Conservation (phyloP, 2,113 vertebrate genomes). For the Peromyscus californicus region DNA sequence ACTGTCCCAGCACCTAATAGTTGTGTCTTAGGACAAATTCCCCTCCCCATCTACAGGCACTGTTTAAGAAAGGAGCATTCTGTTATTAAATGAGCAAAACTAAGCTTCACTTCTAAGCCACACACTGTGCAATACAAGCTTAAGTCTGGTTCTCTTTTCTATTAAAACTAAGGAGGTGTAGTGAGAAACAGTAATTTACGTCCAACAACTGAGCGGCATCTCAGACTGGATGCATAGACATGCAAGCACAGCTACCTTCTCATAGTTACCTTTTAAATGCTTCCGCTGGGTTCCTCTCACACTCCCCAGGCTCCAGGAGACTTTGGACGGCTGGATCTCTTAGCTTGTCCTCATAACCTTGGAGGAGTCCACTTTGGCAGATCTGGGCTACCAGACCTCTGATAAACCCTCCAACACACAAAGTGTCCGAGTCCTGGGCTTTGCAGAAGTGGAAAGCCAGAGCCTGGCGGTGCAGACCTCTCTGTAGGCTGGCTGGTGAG, state of each 20-base stretch:
- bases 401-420: conserved; percentile 94
- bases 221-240: not conserved
- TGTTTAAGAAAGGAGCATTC: not conserved
- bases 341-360: conserved; percentile 95
- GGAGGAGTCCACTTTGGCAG: conserved; percentile 92
- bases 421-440: conserved; percentile 95
- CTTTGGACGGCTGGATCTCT: conserved; percentile 93
- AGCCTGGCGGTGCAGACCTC: conserved; percentile 93
- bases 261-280: conserved; percentile 96
- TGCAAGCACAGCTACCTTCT: not conserved
- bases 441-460: conserved; percentile 98
- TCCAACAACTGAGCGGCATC: not conserved
- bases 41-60: not conserved
- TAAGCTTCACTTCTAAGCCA: conserved; percentile 11
- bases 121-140: not conserved
- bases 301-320: conserved; percentile 94
- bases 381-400: conserved; percentile 94
- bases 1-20: not conserved
- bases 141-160: conserved; percentile 6
- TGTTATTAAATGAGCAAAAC: conserved; percentile 23
- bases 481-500: conserved; percentile 90
- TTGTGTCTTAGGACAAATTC: not conserved
- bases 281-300: conserved; percentile 97
- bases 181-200: not conserved
- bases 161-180: conserved; percentile 43